Evolutionary conservation across 2,113 vertebrate genomes (phyloP).

Genomic region (Crypturellus undulatus): DNA sequence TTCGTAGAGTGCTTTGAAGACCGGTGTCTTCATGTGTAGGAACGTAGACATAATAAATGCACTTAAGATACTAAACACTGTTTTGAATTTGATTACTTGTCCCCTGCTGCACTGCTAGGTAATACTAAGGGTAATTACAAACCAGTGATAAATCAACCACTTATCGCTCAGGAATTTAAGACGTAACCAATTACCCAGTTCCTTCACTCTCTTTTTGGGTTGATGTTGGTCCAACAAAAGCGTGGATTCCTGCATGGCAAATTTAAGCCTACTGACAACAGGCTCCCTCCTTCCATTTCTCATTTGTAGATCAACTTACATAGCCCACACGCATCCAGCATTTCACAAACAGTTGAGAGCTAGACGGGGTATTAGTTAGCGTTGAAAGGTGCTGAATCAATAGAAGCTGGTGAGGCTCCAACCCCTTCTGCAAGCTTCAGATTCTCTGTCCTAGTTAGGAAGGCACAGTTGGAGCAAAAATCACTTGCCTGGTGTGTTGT

Average conservation of each 20-base stretch:
- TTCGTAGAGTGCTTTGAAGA: conserved; percentile 10
- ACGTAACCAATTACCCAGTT: neutral
- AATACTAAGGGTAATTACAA: neutral
- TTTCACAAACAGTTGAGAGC: neutral
- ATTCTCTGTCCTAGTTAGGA: conserved; percentile 51
- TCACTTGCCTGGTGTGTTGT: conserved; percentile 29
- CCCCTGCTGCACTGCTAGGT: neutral
- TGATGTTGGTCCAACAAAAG: neutral
- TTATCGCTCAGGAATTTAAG: neutral
- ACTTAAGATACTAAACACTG: neutral
- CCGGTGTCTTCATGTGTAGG: neutral
- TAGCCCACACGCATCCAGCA: neutral
- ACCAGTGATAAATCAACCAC: neutral
- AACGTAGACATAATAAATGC: neutral
- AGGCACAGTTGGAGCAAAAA: conserved; percentile 34
- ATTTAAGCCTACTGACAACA: neutral
- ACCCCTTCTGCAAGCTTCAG: neutral
- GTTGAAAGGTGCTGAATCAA: conserved; percentile 12
- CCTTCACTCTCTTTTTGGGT: neutral
- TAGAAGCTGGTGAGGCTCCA: neutral
- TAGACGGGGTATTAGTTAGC: neutral
- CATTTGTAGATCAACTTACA: neutral
- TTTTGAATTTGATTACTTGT: conserved; percentile 22
- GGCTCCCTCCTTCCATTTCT: neutral
- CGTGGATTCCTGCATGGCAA: neutral